These are phyloP conservation scores for Alosa sapidissima DNA, from an alignment of 2,797 vertebrate species.

Conservation along the genomic window DNA sequence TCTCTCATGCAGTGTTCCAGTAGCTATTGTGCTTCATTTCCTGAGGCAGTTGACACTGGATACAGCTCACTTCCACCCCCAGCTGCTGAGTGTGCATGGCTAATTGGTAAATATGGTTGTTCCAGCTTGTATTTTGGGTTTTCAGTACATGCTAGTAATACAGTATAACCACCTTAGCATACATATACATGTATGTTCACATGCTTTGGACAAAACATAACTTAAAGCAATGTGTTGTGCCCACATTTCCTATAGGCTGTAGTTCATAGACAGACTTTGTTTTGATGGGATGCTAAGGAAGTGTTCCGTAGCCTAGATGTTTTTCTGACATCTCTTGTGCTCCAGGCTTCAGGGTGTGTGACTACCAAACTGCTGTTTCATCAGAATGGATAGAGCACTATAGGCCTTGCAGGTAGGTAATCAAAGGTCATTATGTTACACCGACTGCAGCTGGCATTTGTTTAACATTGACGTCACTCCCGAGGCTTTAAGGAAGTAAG, in stretches of 20 bases:
- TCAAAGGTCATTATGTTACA: constrained; percentile 10
- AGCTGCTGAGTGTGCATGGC: background rate
- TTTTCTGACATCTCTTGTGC: background rate
- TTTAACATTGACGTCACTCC: background rate
- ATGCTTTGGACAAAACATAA: background rate
- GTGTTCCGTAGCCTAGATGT: background rate
- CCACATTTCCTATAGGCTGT: background rate
- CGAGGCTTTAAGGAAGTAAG: constrained; percentile 34
- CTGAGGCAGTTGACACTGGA: background rate
- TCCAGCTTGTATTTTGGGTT: background rate
- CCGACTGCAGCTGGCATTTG: background rate
- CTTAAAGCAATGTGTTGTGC: background rate
- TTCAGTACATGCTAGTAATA: background rate
- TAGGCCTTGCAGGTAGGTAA: background rate
- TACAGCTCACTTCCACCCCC: background rate
- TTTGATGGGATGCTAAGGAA: background rate
- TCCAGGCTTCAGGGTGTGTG: background rate
- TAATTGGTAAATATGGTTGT: background rate
- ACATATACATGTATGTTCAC: background rate
- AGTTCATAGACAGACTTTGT: background rate
- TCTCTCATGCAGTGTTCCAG: background rate
- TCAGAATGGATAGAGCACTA: background rate
- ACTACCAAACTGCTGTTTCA: background rate
- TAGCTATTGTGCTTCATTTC: background rate
- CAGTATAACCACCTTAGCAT: background rate